A percentile compares a stretch with the other conserved stretches of the same genome.
phyloP scores from a whole-genome alignment of 2,888 invertebrate genomes.

The Candidula unifasciata region DNA sequence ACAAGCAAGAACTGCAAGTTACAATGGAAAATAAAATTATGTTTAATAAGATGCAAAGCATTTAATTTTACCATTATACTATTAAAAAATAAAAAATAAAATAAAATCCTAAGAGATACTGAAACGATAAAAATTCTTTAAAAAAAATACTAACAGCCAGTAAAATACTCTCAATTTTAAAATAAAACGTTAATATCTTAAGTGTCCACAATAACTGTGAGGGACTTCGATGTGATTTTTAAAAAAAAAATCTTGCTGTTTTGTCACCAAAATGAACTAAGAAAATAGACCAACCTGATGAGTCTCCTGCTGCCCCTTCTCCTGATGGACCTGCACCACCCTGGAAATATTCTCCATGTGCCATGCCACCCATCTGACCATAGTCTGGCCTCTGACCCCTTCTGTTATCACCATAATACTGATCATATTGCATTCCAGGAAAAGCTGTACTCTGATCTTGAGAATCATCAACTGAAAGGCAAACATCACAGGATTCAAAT shows the following conservation, averaged over 20 bases:
- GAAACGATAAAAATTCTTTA: too few species aligned
- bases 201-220: too few species aligned
- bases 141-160: too few species aligned
- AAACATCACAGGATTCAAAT: background rate
- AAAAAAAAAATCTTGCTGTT: background rate
- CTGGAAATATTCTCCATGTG: conserved; percentile 29
- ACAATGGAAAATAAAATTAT: too few species aligned
- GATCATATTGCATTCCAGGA: conserved; percentile 45
- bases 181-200: too few species aligned
- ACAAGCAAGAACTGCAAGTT: background rate
- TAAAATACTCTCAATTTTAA: too few species aligned
- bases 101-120: too few species aligned
- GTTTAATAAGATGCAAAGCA: too few species aligned
- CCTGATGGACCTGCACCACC: conserved; percentile 45
- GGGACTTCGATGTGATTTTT: too few species aligned
- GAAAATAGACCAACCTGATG: conserved; percentile 50
- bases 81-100: too few species aligned
- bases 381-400: conserved; percentile 47
- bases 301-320: conserved; percentile 44
- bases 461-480: conserved; percentile 42
- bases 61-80: too few species aligned
- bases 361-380: conserved; percentile 31
- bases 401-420: conserved; percentile 46
- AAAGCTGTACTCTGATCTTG: conserved; percentile 38
- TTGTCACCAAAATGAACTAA: conserved; percentile 5